These are phyloP conservation scores for Globia sparganii DNA, from an alignment of 2,888 invertebrate genomes.

Conservation along the genomic window DNA sequence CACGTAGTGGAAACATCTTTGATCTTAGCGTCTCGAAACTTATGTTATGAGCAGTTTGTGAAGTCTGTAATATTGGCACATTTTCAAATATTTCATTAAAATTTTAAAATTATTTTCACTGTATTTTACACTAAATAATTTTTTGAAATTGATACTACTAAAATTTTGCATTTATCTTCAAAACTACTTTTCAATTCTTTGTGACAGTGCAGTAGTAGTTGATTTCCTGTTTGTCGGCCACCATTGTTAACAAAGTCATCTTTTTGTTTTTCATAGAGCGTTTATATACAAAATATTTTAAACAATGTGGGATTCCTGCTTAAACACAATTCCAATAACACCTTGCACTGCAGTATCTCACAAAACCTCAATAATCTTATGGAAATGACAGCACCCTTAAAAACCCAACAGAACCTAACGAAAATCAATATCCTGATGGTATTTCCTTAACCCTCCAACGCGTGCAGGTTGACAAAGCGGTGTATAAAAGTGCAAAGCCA, in stretches of 20 bases:
- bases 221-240: neutral
- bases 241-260: neutral
- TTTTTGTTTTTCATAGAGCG: neutral
- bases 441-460: constrained; percentile 31
- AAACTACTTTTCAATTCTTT: neutral
- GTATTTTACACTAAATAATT: neutral
- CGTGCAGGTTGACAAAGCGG: constrained; percentile 55
- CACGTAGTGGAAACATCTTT: constrained; percentile 3
- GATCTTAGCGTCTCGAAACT: constrained; percentile 12
- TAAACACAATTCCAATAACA: neutral
- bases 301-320: neutral
- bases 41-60: neutral
- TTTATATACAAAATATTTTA: neutral
- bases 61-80: constrained; percentile 1
- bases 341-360: neutral
- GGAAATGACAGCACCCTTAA: constrained; percentile 21
- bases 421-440: constrained; percentile 46
- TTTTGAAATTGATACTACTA: neutral
- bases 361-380: constrained; percentile 15
- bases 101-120: neutral
- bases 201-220: neutral
- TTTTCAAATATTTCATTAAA: neutral
- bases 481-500: constrained; percentile 70
- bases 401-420: constrained; percentile 2
- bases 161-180: no score